These are phyloP conservation scores for Lagopus leucura DNA, from an alignment of 2,113 vertebrate genomes.

Conservation along the genomic window DNA sequence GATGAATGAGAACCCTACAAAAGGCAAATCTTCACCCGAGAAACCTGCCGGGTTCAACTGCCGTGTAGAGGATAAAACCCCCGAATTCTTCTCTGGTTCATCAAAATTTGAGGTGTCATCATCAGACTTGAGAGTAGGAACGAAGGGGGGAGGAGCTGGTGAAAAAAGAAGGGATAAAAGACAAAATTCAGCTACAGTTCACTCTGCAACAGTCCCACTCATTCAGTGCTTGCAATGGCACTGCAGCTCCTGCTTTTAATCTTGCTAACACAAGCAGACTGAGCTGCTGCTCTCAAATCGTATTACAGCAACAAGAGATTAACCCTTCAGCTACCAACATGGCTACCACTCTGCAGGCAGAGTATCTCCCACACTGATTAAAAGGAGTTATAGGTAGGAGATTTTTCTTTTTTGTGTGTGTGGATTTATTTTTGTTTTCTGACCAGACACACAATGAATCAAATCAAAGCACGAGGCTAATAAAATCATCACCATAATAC, in stretches of 20 bases:
- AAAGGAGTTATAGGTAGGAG: background rate
- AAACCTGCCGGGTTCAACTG: slow-evolving; percentile 87
- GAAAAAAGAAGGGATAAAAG: slow-evolving; percentile 79
- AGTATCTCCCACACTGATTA: slow-evolving; percentile 40
- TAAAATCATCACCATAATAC: background rate
- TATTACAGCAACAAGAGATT: slow-evolving; percentile 87
- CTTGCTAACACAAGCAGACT: slow-evolving; percentile 86
- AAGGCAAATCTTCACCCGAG: slow-evolving; percentile 85
- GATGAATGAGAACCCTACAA: slow-evolving; percentile 90
- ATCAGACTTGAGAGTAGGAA: slow-evolving; percentile 88
- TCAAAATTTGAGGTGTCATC: slow-evolving; percentile 95
- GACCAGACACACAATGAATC: slow-evolving; percentile 16
- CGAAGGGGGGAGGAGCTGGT: slow-evolving; percentile 93
- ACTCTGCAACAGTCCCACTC: slow-evolving; percentile 75
- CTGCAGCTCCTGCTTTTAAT: slow-evolving; percentile 90
- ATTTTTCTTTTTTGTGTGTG: background rate
- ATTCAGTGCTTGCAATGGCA: slow-evolving; percentile 77
- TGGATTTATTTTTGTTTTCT: background rate
- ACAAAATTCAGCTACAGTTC: slow-evolving; percentile 77
- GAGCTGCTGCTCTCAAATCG: slow-evolving; percentile 81
- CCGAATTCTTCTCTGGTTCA: slow-evolving; percentile 90
- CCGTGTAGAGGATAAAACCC: slow-evolving; percentile 87
- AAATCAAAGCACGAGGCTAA: slow-evolving; percentile 31
- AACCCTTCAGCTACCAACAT: slow-evolving; percentile 83
- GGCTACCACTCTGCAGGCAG: slow-evolving; percentile 80